Percentiles rank a stretch among this genome's conserved stretches.
Evolutionary conservation across 2,797 vertebrate species (phyloP).

Genomic region (Danio aesculapii): DNA sequence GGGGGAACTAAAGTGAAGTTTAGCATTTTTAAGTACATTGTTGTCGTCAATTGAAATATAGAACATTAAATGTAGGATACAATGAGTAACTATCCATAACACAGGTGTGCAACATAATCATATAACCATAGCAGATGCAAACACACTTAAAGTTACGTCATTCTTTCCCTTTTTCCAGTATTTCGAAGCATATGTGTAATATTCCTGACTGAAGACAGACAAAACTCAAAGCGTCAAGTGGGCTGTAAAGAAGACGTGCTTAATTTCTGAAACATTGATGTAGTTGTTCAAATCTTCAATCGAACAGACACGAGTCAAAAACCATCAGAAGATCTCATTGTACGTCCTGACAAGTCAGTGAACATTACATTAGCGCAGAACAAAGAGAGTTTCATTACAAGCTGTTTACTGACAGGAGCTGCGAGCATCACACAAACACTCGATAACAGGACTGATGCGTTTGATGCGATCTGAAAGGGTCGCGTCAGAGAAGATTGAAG

Average conservation of each 20-base stretch:
- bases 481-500: background rate
- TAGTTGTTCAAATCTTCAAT: background rate
- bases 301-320: background rate
- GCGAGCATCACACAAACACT: slow-evolving; percentile 1
- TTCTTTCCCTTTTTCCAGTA: background rate
- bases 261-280: background rate
- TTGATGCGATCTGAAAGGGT: slow-evolving; percentile 17
- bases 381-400: slow-evolving; percentile 22
- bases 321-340: background rate
- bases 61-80: no score
- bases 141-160: no score
- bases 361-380: slow-evolving; percentile 19
- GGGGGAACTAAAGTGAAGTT: no score
- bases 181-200: background rate
- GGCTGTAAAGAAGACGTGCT: background rate
- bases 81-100: no score
- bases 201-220: background rate
- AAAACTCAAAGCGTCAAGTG: background rate
- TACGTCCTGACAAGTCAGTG: slow-evolving; percentile 18
- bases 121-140: no score
- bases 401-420: slow-evolving; percentile 15
- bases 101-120: no score
- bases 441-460: slow-evolving; percentile 12
- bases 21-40: no score
- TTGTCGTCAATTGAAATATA: no score